Evolutionary conservation across 1,140 invertebrate genomes (phyloP).

Genomic region (Drosophila trapezifrons): DNA sequence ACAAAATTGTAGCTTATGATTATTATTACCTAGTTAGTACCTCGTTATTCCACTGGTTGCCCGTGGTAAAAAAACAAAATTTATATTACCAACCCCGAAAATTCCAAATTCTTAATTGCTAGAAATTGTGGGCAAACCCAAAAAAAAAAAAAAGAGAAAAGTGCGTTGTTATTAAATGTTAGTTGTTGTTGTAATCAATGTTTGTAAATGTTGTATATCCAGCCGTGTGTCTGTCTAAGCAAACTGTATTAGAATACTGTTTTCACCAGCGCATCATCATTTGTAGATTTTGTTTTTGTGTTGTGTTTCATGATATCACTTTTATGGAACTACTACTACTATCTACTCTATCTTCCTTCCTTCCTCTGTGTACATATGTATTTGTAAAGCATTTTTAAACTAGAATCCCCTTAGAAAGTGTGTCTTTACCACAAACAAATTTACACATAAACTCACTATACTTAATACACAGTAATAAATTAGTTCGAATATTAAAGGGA

Average conservation of each 20-base stretch:
- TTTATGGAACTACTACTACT: constrained; percentile 7
- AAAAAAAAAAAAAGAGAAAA: constrained; percentile 39
- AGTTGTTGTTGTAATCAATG: constrained; percentile 79
- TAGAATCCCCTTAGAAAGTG: constrained; percentile 3
- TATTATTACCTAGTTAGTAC: constrained; percentile 28
- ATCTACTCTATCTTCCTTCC: constrained; percentile 15
- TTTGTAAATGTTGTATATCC: constrained; percentile 75
- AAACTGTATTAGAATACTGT: constrained; percentile 28
- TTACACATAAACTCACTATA: constrained; percentile 28
- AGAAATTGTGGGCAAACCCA: constrained; percentile 37
- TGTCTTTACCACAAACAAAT: constrained; percentile 5
- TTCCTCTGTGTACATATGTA: constrained; percentile 20
- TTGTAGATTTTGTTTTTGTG: constrained; percentile 49
- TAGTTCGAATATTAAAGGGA: not conserved
- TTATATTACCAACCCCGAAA: not conserved
- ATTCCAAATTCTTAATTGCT: constrained; percentile 45
- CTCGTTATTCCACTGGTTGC: constrained; percentile 65
- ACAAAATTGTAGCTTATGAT: constrained; percentile 40
- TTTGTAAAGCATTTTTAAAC: constrained; percentile 13
- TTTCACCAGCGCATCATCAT: constrained; percentile 59
- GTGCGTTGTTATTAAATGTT: constrained; percentile 66
- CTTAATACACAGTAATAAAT: constrained; percentile 4
- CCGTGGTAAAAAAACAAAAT: constrained; percentile 12
- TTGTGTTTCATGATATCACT: constrained; percentile 19
- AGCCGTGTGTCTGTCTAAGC: constrained; percentile 46